phyloP scores from a whole-genome alignment of 2,888 invertebrate genomes.

The Drosophila aldrichi region DNA sequence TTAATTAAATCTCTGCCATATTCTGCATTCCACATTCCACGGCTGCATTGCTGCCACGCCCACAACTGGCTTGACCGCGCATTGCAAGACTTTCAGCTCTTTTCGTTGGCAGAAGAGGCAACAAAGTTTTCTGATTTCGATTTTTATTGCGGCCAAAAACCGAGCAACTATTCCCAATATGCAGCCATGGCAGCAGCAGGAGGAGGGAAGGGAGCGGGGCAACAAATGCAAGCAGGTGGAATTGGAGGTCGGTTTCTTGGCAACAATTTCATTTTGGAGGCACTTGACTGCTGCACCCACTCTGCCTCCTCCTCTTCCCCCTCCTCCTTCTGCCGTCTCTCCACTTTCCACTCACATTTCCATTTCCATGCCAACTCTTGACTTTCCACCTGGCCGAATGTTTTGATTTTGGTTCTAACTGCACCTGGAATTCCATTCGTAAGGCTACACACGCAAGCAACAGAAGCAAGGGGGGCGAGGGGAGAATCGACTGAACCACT shows the following conservation, averaged over 20 bases:
- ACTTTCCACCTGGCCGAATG: constrained; percentile 36
- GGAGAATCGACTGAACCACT: constrained; percentile 34
- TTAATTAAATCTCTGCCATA: constrained; percentile 67
- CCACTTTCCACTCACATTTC: constrained; percentile 26
- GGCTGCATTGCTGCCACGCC: constrained; percentile 27
- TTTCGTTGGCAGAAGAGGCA: constrained; percentile 23
- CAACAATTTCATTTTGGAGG: constrained; percentile 73
- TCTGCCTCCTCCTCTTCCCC: constrained; percentile 23
- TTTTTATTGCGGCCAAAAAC: constrained; percentile 69
- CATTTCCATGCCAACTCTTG: constrained; percentile 40
- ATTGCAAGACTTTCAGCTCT: constrained; percentile 50
- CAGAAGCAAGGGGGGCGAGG: background rate
- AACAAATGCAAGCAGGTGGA: constrained; percentile 29
- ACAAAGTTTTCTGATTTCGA: constrained; percentile 68
- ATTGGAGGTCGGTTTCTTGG: constrained; percentile 60
- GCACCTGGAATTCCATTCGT: constrained; percentile 36
- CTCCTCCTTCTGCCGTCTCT: too few species aligned
- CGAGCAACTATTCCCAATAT: constrained; percentile 41
- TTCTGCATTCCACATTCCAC: constrained; percentile 26
- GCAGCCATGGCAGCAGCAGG: constrained; percentile 46
- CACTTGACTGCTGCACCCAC: constrained; percentile 53
- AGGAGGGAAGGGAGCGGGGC: background rate
- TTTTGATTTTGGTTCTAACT: constrained; percentile 23
- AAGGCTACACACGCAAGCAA: constrained; percentile 42
- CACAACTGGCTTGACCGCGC: constrained; percentile 34